Base-by-base conservation (phyloP, 2,113 vertebrate species). In the Sialia sialis region DNA sequence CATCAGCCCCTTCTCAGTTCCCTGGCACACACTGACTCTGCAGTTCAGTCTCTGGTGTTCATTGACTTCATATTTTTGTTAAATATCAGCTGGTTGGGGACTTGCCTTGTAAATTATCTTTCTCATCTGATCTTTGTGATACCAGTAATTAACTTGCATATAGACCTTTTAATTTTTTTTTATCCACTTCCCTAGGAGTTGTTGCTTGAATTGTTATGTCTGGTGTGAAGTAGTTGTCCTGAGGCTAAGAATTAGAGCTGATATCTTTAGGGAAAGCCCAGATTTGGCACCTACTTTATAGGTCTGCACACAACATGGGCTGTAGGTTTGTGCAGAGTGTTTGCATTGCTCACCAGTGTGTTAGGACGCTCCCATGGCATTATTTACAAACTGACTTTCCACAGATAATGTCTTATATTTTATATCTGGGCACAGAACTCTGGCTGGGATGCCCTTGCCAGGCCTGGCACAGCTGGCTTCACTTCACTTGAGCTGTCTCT, bases 311-410 rank as follows among this genome's bases (percentile, higher is more conserved):
- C 14, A n/a, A 0, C 21, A 8, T 10, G 6, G 22, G 32, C 32
- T 58, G 72, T 46, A 77, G 55, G 18, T 67, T 70, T 74, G 26
- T 84, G 75, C 15, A 5, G 32, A 3, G 41, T 62, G 52, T 75
- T 81, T 92, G 38, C 25, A 2, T 62, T 70, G 63, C 64, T 81
- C 48, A 20, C 8, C 41, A 39, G 43, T 58, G 58, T 10, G 1
- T 67, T 63, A 25, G 72, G 36, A 77, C 62, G 39, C 48, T 90
- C 73, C 48, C 78, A 68, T 63, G 63, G 84, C 64, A 73, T 58
- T 95, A 84, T 67, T 92, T 84, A 89, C 83, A 81, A 89, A 70
- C 90, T 67, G 89, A 52, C 76, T 96, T 90, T 87, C 60, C 52
- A 59, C 80, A 90, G 76, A n/a, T 0, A 0, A 18, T 84, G 73